Evolutionary conservation across 2,888 invertebrate species (phyloP), one percentile per base, ranked within the genome.

Genomic region (Perithous albicinctus): DNA sequence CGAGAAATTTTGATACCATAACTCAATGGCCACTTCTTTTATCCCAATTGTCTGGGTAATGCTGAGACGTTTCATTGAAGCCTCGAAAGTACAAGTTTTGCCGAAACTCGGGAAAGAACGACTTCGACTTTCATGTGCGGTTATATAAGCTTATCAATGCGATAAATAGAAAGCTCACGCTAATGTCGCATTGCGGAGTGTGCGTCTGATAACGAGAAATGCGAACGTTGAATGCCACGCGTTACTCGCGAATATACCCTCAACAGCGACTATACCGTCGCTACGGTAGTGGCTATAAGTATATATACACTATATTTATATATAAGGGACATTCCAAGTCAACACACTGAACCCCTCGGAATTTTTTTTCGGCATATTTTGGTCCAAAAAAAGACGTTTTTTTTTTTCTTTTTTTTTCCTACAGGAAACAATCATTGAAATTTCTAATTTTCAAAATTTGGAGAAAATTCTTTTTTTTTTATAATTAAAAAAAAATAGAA

Each of bases 121-220:
- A 46, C 12, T 46, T 23, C 41, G 8, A 32, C 56, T 46, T 46
- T 29, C 26, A 15, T 23, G 38, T 2, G n/a, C 18, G 10, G 23
- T 51, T 80, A 41, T 64, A n/a, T n/a, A n/a, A n/a, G 26, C 76
- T 66, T 72, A 80, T 70, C 69, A 26, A 26, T 56, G 59, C 46
- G 46, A 70, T 63, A 64, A 56, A 75, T 75, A 70, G 26, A 70
- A 56, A 70, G 38, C 79, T 64, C 64, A 15, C 29, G 76, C 70
- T 72, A 76, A 80, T 72, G 70, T 48, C 32, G 70, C 64, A 32
- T 46, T 66, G 35, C 56, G 38, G 59, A 38, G 66, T 66, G 64
- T 66, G 66, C 56, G 79, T 76, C 72, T 41, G 76, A 80, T 80
- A 80, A 72, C 70, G 51, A 72, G 72, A 76, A 66, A 66, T 56